Evolutionary conservation across 2,797 vertebrate species (phyloP).

Genomic region (Paratrypauchen microcephalus): DNA sequence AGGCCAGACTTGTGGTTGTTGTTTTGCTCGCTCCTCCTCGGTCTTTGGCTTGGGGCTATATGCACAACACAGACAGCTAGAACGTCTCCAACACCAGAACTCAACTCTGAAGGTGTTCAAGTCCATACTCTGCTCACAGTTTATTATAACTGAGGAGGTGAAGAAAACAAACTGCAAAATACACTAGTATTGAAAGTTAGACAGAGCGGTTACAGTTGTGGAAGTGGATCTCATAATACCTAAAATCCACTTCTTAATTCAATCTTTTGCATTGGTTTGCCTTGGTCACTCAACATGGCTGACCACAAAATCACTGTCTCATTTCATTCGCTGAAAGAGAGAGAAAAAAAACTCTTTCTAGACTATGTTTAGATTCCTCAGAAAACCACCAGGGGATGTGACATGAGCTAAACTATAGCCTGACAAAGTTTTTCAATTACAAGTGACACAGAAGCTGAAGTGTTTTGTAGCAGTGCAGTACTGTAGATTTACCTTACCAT

Average conservation of each 20-base stretch:
- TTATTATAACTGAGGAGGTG: constrained; percentile 36
- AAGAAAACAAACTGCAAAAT: constrained; percentile 22
- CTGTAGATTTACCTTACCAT: constrained; percentile 23
- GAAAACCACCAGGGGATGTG: constrained; percentile 51
- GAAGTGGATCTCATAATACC: not conserved
- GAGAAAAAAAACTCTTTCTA: constrained; percentile 30
- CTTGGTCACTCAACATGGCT: constrained; percentile 47
- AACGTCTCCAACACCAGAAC: constrained; percentile 64
- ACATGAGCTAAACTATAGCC: constrained; percentile 54
- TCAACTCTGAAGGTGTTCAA: constrained; percentile 60
- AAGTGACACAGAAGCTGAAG: constrained; percentile 48
- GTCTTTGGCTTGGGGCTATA: constrained; percentile 78
- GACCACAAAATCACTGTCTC: constrained; percentile 68
- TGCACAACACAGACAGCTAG: constrained; percentile 74
- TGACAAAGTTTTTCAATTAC: constrained; percentile 66
- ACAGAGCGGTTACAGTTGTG: not conserved
- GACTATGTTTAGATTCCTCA: constrained; percentile 65
- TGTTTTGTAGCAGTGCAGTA: constrained; percentile 31
- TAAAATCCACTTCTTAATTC: constrained; percentile 25
- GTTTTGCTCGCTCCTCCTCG: constrained; percentile 74
- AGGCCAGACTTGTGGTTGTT: constrained; percentile 76
- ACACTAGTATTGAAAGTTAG: not conserved
- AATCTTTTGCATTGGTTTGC: constrained; percentile 48
- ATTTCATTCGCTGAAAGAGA: constrained; percentile 55
- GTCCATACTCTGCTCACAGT: constrained; percentile 50